These are phyloP conservation scores for Acleris emargana DNA, from an alignment of 2,888 invertebrate species.

Conservation along the genomic window DNA sequence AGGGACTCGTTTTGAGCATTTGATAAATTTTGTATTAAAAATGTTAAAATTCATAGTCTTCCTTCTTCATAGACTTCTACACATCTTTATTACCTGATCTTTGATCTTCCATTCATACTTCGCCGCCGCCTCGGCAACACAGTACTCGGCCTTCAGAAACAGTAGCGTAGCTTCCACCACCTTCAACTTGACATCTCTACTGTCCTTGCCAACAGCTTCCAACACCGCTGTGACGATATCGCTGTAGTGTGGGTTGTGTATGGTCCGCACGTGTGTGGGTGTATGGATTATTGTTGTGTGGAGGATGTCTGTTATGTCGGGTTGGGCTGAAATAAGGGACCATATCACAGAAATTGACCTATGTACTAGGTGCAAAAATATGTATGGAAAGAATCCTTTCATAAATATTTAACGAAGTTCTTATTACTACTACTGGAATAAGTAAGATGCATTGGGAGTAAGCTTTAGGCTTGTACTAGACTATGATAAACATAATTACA, in stretches of 20 bases:
- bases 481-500: too few species aligned
- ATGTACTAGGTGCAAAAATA: too few species aligned
- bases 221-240: constrained; percentile 49
- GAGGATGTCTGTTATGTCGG: constrained; percentile 42
- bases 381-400: too few species aligned
- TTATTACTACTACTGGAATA: too few species aligned
- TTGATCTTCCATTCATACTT: constrained; percentile 61
- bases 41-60: too few species aligned
- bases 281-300: constrained; percentile 57
- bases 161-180: constrained; percentile 53
- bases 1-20: too few species aligned
- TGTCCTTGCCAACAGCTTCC: constrained; percentile 41
- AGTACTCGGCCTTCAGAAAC: constrained; percentile 60
- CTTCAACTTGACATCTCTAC: constrained; percentile 42
- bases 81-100: constrained; percentile 48
- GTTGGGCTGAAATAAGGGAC: constrained; percentile 7
- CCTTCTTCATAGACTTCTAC: too few species aligned
- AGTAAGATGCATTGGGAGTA: too few species aligned
- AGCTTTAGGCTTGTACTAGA: too few species aligned
- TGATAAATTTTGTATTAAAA: too few species aligned
- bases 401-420: too few species aligned
- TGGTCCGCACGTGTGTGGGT: constrained; percentile 52
- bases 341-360: neutral
- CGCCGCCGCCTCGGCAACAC: constrained; percentile 54
- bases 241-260: constrained; percentile 54